Evolutionary conservation across 1,140 invertebrate genomes (phyloP).

Genomic region (Trachymyrmex septentrionalis): DNA sequence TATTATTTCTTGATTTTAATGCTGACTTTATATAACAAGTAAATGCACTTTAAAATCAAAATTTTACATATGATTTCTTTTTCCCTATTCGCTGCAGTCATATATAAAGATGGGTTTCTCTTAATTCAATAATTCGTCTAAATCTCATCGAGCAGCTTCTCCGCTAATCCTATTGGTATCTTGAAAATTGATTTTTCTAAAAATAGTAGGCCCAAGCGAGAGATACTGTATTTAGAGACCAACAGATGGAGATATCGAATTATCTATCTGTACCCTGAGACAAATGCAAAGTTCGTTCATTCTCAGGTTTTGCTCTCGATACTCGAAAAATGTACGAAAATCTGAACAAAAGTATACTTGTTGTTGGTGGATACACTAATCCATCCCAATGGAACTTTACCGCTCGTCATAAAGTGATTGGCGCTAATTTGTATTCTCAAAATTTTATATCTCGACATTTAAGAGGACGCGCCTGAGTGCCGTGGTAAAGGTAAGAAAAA

Average conservation of each 20-base stretch:
- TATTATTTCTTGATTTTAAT: neutral
- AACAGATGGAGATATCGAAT: neutral
- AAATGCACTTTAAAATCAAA: neutral
- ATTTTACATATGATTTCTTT: neutral
- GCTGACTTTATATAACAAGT: neutral
- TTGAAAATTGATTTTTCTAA: slow-evolving; percentile 34
- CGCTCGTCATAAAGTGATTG: neutral
- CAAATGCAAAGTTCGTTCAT: neutral
- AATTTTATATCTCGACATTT: neutral
- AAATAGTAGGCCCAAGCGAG: slow-evolving; percentile 1
- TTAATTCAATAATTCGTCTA: neutral
- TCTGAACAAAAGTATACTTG: neutral
- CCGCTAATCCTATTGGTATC: neutral
- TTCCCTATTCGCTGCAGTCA: neutral
- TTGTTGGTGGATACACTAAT: no score
- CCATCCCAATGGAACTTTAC: neutral
- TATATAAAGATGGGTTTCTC: neutral
- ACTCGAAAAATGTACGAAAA: neutral
- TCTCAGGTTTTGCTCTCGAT: neutral
- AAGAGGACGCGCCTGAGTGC: neutral
- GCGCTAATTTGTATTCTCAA: neutral
- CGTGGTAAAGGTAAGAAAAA: no score
- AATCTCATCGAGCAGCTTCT: neutral
- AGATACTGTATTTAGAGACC: slow-evolving; percentile 16
- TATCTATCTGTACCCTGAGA: neutral